phyloP scores from a whole-genome alignment of 2,113 vertebrate genomes.

The Tetrao urogallus region DNA sequence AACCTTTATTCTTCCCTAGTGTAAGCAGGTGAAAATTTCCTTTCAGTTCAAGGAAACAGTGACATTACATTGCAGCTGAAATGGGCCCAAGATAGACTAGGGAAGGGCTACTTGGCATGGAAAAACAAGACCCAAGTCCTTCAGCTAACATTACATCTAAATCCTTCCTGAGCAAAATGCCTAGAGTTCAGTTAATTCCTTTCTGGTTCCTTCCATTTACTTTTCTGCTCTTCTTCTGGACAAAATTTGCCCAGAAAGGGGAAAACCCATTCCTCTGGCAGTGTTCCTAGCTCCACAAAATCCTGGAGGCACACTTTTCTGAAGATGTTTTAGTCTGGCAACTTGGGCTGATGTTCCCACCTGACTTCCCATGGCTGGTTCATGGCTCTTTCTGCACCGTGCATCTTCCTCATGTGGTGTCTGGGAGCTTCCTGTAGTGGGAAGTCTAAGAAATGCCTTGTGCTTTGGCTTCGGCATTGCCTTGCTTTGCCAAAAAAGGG shows the following conservation, averaged over 20 bases:
- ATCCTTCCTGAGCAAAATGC: slow-evolving; percentile 2
- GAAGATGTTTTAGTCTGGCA: background rate
- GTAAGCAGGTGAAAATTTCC: slow-evolving; percentile 49
- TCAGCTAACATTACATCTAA: background rate
- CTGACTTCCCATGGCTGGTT: background rate
- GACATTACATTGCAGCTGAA: slow-evolving; percentile 1
- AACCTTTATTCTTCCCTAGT: background rate
- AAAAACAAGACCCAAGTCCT: slow-evolving; percentile 6
- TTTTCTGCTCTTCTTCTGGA: slow-evolving; percentile 27
- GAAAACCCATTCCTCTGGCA: slow-evolving; percentile 9
- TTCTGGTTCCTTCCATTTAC: slow-evolving; percentile 23
- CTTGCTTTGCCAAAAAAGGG: background rate
- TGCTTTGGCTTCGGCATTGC: background rate
- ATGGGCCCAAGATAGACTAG: background rate
- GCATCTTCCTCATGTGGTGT: accelerated
- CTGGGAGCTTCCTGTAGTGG: background rate
- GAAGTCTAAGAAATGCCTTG: background rate
- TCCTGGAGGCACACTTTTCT: background rate
- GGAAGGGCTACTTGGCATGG: slow-evolving; percentile 11
- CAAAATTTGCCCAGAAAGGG: background rate
- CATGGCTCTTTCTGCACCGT: background rate
- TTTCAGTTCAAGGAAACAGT: slow-evolving; percentile 33
- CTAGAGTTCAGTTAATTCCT: slow-evolving; percentile 37
- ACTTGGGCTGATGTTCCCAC: background rate
- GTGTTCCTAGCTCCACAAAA: background rate